Base-by-base conservation (phyloP, 1,140 invertebrate species). In the Ceratoteleas bidentatus region DNA sequence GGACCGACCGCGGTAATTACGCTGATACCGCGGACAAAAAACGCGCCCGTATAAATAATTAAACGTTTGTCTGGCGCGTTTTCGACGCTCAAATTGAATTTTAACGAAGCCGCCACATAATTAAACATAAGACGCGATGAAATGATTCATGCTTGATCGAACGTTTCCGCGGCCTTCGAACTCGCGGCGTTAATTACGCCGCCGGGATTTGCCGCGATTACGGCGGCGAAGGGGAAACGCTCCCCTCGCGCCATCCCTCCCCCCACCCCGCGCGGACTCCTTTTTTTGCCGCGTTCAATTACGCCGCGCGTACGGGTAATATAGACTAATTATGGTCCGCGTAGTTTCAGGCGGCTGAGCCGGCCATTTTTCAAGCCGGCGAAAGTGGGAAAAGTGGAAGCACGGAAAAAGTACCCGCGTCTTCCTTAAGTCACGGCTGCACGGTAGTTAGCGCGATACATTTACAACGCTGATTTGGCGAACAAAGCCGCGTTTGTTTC, bases 1-100 rank as follows among this genome's bases (percentile, higher is more conserved):
- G 72, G 68, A 4, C 68, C 62, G 50, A 50, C 61, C 56, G 10
- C 33, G 56, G 32, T 82, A 73, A 82, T 82, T 82, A 77, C 73
- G 69, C 77, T 76, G 76, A 68, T 62, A 80, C 73, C 69, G 32
- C 32, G 38, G 47, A 56, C 0, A 57, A 38, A 57, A 69, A 56
- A 68, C 54, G 13, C n/a, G 5, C 6, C 8, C 3, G 32, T 34
- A 54, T 72, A 72, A 66, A 66, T 81, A 76, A 81, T 81, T 81
- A 68, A 81, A 75, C 49, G 53, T 15, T 76, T 81, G 75, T 47
- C 64, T 61, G 49, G 47, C 47, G 14, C 11, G 65, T 81, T 81
- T 81, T 81, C 66, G 9, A 60, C 15, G 49, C 6, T 14, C 10
- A 76, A 65, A 75, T 72, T 76, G 72, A 76, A 72, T 66, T 72